Base-by-base conservation (phyloP, 2,888 invertebrate species). In the Argyresthia albistria region DNA sequence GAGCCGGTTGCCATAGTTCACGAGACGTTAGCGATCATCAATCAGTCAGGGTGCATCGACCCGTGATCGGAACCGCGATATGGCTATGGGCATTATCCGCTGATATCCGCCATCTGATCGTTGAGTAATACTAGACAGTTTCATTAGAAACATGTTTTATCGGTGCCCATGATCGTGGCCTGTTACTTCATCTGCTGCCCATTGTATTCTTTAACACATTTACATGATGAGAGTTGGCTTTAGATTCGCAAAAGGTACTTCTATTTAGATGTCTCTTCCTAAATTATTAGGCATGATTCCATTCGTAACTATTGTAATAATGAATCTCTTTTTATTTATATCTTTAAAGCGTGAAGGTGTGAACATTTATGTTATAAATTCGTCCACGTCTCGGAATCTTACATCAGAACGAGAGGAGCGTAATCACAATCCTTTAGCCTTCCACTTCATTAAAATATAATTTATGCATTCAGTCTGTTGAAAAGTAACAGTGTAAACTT, bases 1-100 rank as follows among this genome's bases (percentile, higher is more conserved):
- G 16, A 52, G 25, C 58, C 62, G 59, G 61, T 65, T 63, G 62
- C 62, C 70, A 79, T 76, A 77, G 73, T 73, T 76, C 74, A 75
- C 73, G 60, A 60, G 58, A 61, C 59, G 14, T 25, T 25, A 25
- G 25, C 42, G 14, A 43, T 14, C 35, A n/a, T 12, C 10, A 6
- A 51, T 16, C 50, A 16, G 25, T 42, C 42, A 16, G n/a, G n/a
- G 50, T 25, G 9, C 39, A 43, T 42, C 35, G 39, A 37, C 43
- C 50, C 25, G 11, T 15, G 50, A 50, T 50, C 49, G 50, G 43
- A 49, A 49, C 36, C 49, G 12, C 9, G 49, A 37, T 49, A 37
- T 16, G 7, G 36, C n/a, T 46, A 8, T 35, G 35, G 12, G 25
- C 46, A 46, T 46, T 46, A 35, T 12, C 9, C 35, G 46, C 10